Evolutionary conservation across 2,888 invertebrate species (phyloP).

Genomic region (Steinernema hermaphroditum): DNA sequence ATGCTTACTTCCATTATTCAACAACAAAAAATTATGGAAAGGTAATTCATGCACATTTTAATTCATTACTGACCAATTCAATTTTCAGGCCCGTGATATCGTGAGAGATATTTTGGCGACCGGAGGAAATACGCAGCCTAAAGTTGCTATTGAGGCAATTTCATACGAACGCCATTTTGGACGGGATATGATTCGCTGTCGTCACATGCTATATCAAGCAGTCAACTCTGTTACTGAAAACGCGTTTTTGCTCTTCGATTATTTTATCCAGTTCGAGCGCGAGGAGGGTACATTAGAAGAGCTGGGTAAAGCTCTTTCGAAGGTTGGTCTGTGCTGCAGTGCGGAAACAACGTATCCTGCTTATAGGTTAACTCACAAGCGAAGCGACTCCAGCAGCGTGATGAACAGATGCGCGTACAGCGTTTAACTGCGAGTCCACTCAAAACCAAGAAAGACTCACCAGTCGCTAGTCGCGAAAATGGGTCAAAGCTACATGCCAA

Average conservation of each 20-base stretch:
- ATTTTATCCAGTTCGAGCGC: slow-evolving; percentile 77
- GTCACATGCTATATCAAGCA: slow-evolving; percentile 67
- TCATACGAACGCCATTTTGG: slow-evolving; percentile 75
- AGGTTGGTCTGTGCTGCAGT: slow-evolving; percentile 46
- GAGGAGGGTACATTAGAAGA: slow-evolving; percentile 75
- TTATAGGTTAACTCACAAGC: slow-evolving; percentile 11
- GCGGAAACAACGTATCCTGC: background rate
- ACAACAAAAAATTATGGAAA: background rate
- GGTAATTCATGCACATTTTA: background rate
- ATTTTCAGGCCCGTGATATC: slow-evolving; percentile 71
- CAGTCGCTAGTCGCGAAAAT: background rate
- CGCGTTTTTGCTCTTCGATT: slow-evolving; percentile 44
- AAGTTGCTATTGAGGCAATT: slow-evolving; percentile 71
- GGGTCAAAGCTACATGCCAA: background rate
- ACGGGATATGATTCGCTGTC: slow-evolving; percentile 69
- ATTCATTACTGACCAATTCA: background rate
- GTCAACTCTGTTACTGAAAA: slow-evolving; percentile 59
- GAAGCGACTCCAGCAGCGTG: background rate
- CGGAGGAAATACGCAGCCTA: slow-evolving; percentile 70
- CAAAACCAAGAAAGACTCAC: slow-evolving; percentile 1
- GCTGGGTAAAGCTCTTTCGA: slow-evolving; percentile 55
- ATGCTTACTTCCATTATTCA: slow-evolving; percentile 1
- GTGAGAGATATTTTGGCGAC: slow-evolving; percentile 75
- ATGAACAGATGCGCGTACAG: background rate
- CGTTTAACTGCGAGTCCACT: background rate